Evolutionary conservation across 1,140 invertebrate species (phyloP).

Genomic region (Mylabris phalerata): DNA sequence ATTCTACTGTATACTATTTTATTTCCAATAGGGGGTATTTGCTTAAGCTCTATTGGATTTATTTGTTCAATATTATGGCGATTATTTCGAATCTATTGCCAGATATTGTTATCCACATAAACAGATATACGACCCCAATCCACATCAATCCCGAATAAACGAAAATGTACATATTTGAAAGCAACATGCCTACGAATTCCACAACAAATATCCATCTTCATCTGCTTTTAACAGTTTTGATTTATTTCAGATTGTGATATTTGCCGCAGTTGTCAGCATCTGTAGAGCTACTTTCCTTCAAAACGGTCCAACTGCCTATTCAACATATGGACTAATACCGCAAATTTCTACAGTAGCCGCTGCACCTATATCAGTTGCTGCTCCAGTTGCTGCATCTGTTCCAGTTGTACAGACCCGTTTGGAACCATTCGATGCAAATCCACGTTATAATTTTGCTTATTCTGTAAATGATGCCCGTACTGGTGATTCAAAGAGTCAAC

Average conservation of each 20-base stretch:
- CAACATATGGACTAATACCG: conserved; percentile 14
- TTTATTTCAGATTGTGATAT: conserved; percentile 1
- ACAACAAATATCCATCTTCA: too few species aligned
- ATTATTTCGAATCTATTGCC: neutral
- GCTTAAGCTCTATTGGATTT: neutral
- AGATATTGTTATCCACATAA: neutral
- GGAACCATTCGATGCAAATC: conserved; percentile 61
- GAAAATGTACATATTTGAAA: too few species aligned
- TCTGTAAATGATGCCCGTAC: conserved; percentile 62
- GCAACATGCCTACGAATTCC: too few species aligned
- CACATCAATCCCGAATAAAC: too few species aligned
- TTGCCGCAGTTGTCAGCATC: neutral
- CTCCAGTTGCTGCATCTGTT: conserved; percentile 28
- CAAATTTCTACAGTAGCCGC: conserved; percentile 5
- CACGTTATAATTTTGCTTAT: conserved; percentile 65
- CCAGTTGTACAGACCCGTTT: conserved; percentile 40
- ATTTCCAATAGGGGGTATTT: neutral
- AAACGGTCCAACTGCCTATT: conserved; percentile 5
- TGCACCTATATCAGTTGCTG: neutral
- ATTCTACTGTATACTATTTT: neutral
- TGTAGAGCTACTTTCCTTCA: conserved; percentile 2
- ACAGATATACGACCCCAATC: too few species aligned
- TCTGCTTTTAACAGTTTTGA: too few species aligned
- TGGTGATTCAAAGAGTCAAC: conserved; percentile 58
- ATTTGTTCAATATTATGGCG: neutral